phyloP scores from a whole-genome alignment of 2,888 invertebrate genomes.

The Nomada goodeniana region DNA sequence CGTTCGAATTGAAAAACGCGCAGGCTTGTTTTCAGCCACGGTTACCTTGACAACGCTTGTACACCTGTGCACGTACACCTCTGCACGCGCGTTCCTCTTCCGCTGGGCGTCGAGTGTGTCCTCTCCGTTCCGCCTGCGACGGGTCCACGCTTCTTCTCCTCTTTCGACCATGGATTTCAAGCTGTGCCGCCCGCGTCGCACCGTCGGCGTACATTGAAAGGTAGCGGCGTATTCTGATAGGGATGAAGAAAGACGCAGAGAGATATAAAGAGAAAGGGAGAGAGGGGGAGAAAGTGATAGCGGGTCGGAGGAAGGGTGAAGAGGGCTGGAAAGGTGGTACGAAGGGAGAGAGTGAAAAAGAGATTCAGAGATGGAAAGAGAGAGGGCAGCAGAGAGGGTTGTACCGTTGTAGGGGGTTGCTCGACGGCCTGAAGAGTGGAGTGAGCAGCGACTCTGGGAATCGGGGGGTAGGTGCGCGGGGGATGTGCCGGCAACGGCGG shows the following conservation, averaged over 20 bases:
- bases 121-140: conserved; percentile 26
- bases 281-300: not conserved
- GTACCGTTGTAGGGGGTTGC: conserved; percentile 66
- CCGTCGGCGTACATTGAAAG: conserved; percentile 65
- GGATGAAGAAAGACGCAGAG: conserved; percentile 41
- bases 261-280: conserved; percentile 15
- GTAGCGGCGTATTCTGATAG: conserved; percentile 52
- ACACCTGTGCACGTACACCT: conserved; percentile 19
- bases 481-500: conserved; percentile 76
- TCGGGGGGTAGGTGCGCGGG: conserved; percentile 58
- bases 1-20: conserved; percentile 75
- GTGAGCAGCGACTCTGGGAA: conserved; percentile 60
- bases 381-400: conserved; percentile 47
- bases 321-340: not conserved
- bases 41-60: conserved; percentile 75
- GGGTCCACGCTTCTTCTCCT: conserved; percentile 42
- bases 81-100: conserved; percentile 31
- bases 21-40: conserved; percentile 75
- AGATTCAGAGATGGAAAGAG: conserved; percentile 26
- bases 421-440: conserved; percentile 59
- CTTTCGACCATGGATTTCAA: conserved; percentile 50
- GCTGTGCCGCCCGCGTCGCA: conserved; percentile 45
- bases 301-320: conserved; percentile 43
- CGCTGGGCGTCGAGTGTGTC: not conserved
- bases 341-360: conserved; percentile 25